Base-by-base conservation (phyloP, 2,888 invertebrate species). In the Andrena flavipes region DNA sequence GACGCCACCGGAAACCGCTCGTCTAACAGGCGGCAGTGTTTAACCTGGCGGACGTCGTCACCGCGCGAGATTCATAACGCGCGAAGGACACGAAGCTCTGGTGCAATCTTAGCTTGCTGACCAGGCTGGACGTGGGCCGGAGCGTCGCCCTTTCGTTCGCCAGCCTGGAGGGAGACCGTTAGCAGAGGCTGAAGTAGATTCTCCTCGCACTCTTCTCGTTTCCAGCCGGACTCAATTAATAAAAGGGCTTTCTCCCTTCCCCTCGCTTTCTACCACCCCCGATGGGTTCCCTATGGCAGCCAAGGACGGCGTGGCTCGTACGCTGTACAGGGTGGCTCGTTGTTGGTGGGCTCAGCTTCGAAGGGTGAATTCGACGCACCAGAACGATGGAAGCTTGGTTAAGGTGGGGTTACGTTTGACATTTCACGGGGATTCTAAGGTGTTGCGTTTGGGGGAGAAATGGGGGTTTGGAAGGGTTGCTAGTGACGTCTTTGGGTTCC, bases 221-320 rank as follows among this genome's bases (percentile, higher is more conserved):
- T 59, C 60, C 76, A 62, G 74, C 84, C 87, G 89, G 87, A 88
- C 88, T 89, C 87, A 91, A 91, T 90, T 91, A 91, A 90, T 91
- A 91, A 91, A 88, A 88, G 88, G 85, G 84, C 82, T 78, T 85
- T 77, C 80, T 77, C 71, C 56, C 75, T 72, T 62, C 73, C 83
- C 71, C 75, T 74, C 20, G 51, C 33, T 74, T 80, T 73, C 84
- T 75, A 16, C 71, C 65, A 62, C 68, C 8, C 13, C n/a, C 59
- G 8, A 29, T 16, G 16, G 16, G 23, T 26, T 26, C 63, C 56
- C 56, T 68, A n/a, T 13, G 49, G 26, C 54, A 48, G 60, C 68
- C 80, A 75, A 76, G 63, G 71, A 77, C 64, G 74, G 59, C 75
- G 67, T 78, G 67, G 54, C 49, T 33, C 63, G 76, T 56, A 23